Conservation (phyloP, 64 coral and sea anemone genomes). For the Pocillopora damicornis region DNA sequence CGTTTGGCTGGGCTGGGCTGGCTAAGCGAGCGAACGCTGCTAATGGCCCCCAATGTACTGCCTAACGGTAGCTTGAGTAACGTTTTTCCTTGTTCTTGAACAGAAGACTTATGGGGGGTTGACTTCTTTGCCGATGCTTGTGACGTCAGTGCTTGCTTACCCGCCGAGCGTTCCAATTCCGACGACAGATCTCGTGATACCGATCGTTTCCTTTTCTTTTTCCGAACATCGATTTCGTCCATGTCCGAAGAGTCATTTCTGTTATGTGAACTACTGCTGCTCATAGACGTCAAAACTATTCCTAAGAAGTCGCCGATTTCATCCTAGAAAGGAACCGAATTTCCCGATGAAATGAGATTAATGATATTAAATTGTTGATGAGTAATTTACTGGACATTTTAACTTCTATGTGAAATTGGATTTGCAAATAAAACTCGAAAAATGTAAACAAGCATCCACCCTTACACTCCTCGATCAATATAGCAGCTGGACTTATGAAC, state of each 20-base stretch:
- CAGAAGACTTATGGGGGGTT: slow-evolving; percentile 16
- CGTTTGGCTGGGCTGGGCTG: slow-evolving; percentile 75
- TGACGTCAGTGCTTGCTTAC: slow-evolving; percentile 43
- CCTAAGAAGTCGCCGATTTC: slow-evolving; percentile 92
- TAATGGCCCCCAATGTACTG: slow-evolving; percentile 52
- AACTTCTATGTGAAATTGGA: no score
- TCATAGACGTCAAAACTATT: slow-evolving; percentile 77
- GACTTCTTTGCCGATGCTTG: slow-evolving; percentile 43
- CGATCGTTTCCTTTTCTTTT: slow-evolving; percentile 82
- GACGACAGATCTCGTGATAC: slow-evolving; percentile 54
- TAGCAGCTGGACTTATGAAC: no score
- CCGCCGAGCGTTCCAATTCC: slow-evolving; percentile 51
- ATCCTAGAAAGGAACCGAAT: slow-evolving; percentile 45
- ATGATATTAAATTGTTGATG: no score
- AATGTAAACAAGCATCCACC: no score
- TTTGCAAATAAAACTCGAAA: no score
- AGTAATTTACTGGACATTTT: no score
- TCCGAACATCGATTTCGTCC: slow-evolving; percentile 70
- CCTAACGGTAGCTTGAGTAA: slow-evolving; percentile 70
- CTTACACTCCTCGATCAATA: no score
- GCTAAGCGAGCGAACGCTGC: slow-evolving; percentile 29
- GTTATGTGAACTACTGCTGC: slow-evolving; percentile 48
- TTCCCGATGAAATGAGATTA: background rate
- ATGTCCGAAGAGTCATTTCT: slow-evolving; percentile 77
- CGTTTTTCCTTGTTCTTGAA: slow-evolving; percentile 46